Base-by-base conservation (phyloP, 2,113 vertebrate species). In the Psophia crepitans region DNA sequence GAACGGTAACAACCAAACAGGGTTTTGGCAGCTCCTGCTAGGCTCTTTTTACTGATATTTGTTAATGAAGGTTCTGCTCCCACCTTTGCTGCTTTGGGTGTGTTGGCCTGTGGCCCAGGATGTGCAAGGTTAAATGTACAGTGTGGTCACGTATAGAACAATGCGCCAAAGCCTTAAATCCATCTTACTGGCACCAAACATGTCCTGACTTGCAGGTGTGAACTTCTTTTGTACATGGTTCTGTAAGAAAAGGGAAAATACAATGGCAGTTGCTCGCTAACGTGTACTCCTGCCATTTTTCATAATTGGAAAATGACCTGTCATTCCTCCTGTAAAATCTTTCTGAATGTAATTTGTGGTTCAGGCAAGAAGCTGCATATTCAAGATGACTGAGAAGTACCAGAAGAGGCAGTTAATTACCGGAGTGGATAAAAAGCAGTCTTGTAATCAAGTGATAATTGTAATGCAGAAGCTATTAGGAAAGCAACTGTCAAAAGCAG, bases 361-460 rank as follows among this genome's bases (percentile, higher is more conserved):
- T 86, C 88, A 89, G 64, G 37, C 70, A 73, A 93, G 92, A 81
- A 88, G 64, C 51, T 87, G 83, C 30, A 61, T 9, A 54, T 48
- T 79, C 66, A 49, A 35, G 39, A 58, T 88, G 28, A 48, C 23
- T 51, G 33, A 91, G 76, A 68, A 87, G 56, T 57, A 68, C 13
- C 44, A 77, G 75, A 53, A 80, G 41, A 77, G 75, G 41, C 90
- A 92, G 64, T 90, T 96, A 93, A 95, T 89, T 93, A 90, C 30
- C 6, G 3, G 2, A 60, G 68, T 84, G 79, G 88, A 86, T 58
- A 44, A 79, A 78, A 89, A 89, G 80, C 68, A 80, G 74, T 11
- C 60, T 93, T 69, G 37, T 69, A 94, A 91, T 89, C 56, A 48
- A 91, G 75, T 63, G 73, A 53, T 90, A 90, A 70, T 61, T 89